Base-by-base conservation (phyloP, 2,113 vertebrate species). In the Varanus salvator region DNA sequence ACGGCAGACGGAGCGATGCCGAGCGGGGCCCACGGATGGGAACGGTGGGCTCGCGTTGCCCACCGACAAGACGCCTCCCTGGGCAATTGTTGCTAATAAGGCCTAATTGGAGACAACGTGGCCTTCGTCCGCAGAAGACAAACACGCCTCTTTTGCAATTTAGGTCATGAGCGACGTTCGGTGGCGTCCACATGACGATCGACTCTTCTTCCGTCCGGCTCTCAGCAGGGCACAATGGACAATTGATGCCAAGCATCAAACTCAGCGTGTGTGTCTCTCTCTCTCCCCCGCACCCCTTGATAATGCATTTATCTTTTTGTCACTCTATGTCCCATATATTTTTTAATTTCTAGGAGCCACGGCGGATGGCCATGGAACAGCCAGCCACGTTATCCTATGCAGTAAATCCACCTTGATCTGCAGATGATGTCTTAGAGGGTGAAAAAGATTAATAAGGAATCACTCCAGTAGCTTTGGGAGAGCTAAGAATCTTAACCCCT, bases 391-490 rank as follows among this genome's bases (percentile, higher is more conserved):
- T 97, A 98, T 97, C 97, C 97, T 95, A 96, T 92, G 96, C 84
- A 96, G 96, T 97, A 98, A 98, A 98, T 98, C 98, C 97, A 96
- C 97, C 97, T 98, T 98, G 98, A 98, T 97, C 97, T 98, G 97
- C 95, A 96, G 97, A 98, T 98, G 98, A 98, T 98, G 97, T 98
- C 97, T 98, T 97, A 95, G 97, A 96, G 97, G 98, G 97, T 97
- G 97, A 97, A 98, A 98, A 96, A 98, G 98, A 98, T 98, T 98
- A 99, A 98, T 98, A 98, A 98, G 98, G 97, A 98, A 98, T 97
- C 93, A 97, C 97, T 98, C 97, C 96, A 97, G 96, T 97, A 97
- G 98, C 97, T 98, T 98, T 98, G 98, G 97, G 94, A 96, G 93
- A 93, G 97, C 97, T 98, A 98, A 98, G 98, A 98, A 97, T 98